Evolutionary conservation across 1,140 invertebrate species (phyloP), one percentile per base, ranked within the genome.

Genomic region (Orchesella cincta): DNA sequence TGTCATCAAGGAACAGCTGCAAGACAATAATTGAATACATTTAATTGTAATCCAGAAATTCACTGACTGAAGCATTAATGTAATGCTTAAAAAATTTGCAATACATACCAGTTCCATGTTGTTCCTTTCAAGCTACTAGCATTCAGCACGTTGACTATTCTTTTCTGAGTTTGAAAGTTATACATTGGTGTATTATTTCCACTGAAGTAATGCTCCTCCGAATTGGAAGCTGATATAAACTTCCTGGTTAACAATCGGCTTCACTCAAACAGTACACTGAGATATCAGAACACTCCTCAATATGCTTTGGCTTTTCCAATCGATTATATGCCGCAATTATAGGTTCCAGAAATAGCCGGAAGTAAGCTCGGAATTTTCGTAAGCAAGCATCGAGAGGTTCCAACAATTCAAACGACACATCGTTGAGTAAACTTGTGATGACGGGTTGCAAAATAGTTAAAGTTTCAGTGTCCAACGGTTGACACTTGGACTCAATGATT

Each of bases 231-330:
- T 73, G 34, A 26, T 23, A 39, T 5, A 36, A 20, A 28, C 71
- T 35, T 23, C 71, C 35, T 51, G 36, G 71, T 26, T 51, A 3
- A 2, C 36, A 28, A 12, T 39, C 29, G 16, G 71, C 71, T 73
- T 73, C 71, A 46, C 71, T 67, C 33, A 67, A 31, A 31, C 71
- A 73, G 23, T 73, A 73, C 33, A 46, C 39, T 1, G 36, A 39
- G 46, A 28, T 73, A 33, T 67, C 23, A 1, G 5, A 1, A 23
- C 62, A 67, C 31, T 67, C 31, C 12, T 5, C 14, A 1, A 67
- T 12, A 31, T 67, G n/a, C 23, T 8, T 2, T 5, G 62, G 62
- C 2, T 67, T 29, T 67, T 67, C 62, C 5, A 29, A 31, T 29
- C 62, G 62, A 29, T 1, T 29, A 67, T 67, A 67, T 12, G 62